A percentile compares a stretch with the other conserved stretches of the same genome.
phyloP scores from a whole-genome alignment of 2,888 invertebrate species.

The Himalopsyche tibetana region DNA sequence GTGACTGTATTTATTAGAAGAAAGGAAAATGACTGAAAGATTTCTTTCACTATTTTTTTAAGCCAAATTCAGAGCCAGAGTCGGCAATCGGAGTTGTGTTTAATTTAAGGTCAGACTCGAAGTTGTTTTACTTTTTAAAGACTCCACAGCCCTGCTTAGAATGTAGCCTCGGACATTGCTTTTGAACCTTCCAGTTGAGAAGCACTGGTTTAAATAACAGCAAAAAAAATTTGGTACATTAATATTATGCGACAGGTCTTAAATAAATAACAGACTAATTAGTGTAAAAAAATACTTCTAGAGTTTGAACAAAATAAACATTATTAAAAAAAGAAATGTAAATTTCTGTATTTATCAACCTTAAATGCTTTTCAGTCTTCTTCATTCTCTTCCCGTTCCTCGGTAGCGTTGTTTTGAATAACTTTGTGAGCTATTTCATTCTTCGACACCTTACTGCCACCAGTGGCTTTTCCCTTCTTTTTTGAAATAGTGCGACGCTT shows the following conservation, averaged over 20 bases:
- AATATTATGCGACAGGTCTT: background rate
- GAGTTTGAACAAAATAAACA: conserved; percentile 17
- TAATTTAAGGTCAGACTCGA: too few relatives aligned
- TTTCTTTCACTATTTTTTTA: too few relatives aligned
- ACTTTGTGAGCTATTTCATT: background rate
- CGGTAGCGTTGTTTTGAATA: background rate
- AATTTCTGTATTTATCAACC: conserved; percentile 2
- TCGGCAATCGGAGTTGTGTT: too few relatives aligned
- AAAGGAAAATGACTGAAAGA: too few relatives aligned
- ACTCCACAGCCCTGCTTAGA: too few relatives aligned
- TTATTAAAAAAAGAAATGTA: background rate
- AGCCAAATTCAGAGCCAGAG: too few relatives aligned
- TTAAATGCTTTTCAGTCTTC: conserved; percentile 31
- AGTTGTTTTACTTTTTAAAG: too few relatives aligned
- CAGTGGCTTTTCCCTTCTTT: background rate
- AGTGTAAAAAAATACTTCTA: conserved; percentile 29
- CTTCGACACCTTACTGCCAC: background rate
- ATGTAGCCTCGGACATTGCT: background rate
- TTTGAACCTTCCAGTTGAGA: background rate
- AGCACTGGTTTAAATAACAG: background rate
- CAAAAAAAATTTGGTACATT: background rate
- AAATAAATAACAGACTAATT: conserved; percentile 26
- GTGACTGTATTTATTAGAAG: too few relatives aligned
- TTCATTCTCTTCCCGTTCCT: background rate
- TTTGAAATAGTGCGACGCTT: background rate